Evolutionary conservation across 2,888 invertebrate genomes (phyloP), one percentile per base, ranked within the genome.

Genomic region (Proisotoma minuta): DNA sequence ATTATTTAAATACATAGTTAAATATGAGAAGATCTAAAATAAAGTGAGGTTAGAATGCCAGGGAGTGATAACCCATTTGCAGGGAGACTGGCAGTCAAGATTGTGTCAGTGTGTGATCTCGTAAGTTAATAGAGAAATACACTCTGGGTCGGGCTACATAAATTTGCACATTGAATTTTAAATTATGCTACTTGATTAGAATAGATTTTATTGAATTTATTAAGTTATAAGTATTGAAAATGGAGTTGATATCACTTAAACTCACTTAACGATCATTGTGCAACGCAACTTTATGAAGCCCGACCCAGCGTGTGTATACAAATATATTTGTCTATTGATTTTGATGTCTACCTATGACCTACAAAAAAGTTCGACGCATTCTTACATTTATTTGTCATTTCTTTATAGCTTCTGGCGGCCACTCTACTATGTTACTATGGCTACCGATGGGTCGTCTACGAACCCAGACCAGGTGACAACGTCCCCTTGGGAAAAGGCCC

Each of bases 401-500:
- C 3, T 27, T 49, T 52, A 22, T 23, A 69, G 69, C 63, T 69
- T 26, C 47, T 69, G 49, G 69, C 69, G 23, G 67, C 69, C 22
- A 69, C 67, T 61, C 65, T 69, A 22, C 65, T 69, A 15, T 69
- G 69, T 60, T 69, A 67, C 29, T 69, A 69, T 28, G 60, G 65
- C 15, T 67, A 67, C 20, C 67, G 67, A 39, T 67, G 69, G 69
- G 54, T 60, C 12, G 62, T 63, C 1, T 65, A 67, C 47, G 65
- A 65, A 22, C 29, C 51, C 34, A 62, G 54, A 34, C 10, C 50
- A 24, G 53, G 50, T 40, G 40, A 40, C 10, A 34, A 27, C 20
- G 22, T 12, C 23, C 20, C 29, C 18, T 18, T 51, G 49, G 51
- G 28, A 40, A 69, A 66, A 47, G 69, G 69, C 4, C 69, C 69